Conservation (phyloP, 2,888 invertebrate genomes). For the Scrobipalpa atriplicella region DNA sequence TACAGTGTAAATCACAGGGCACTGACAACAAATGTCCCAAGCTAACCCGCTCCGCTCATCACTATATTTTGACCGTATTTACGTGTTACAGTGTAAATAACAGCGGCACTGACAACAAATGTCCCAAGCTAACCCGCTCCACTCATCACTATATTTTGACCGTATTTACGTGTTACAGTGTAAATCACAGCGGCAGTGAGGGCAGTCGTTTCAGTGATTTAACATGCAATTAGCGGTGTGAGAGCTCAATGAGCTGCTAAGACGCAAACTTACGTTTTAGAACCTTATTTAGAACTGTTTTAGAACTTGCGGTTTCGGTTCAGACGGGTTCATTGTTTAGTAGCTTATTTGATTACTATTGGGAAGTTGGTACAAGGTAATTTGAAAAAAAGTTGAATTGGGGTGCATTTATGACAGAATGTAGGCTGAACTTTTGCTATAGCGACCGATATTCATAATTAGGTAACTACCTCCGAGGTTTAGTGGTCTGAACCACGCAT, state of each 20-base stretch:
- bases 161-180: constrained; percentile 53
- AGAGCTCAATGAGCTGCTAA: constrained; percentile 29
- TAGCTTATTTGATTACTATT: not conserved
- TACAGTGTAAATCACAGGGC: no score
- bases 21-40: no score
- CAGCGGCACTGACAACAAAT: no score
- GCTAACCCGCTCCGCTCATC: not conserved
- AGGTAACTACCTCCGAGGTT: no score
- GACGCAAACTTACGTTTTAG: constrained; percentile 17
- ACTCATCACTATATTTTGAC: constrained; percentile 29
- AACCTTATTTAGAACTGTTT: not conserved
- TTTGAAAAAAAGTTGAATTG: not conserved
- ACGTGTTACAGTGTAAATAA: no score
- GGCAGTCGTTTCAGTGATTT: constrained; percentile 51
- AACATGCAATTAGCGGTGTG: constrained; percentile 76
- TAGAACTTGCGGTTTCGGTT: not conserved
- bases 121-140: constrained; percentile 29
- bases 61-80: not conserved
- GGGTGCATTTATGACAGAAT: no score
- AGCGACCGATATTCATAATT: no score
- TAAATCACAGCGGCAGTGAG: constrained; percentile 68
- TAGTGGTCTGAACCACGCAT: no score
- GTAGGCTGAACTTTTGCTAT: no score
- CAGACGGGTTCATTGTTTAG: constrained; percentile 4
- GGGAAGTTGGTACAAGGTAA: not conserved